These are phyloP conservation scores for Micromussa lordhowensis DNA, from an alignment of 92 coral and sea anemone genomes.

Conservation along the genomic window DNA sequence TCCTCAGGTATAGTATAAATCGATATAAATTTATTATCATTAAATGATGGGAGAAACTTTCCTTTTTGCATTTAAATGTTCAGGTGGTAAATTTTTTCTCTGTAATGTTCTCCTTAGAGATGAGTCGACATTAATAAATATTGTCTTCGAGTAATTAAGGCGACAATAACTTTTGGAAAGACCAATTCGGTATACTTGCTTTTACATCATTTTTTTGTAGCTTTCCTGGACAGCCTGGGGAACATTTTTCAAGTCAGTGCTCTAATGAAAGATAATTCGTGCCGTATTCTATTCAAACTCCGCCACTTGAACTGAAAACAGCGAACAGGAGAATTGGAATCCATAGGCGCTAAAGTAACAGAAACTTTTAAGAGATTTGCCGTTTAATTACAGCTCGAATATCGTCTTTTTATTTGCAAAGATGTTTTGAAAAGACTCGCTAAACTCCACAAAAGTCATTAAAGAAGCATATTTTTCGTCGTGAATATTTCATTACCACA, in stretches of 20 bases:
- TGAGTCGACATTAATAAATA: no score
- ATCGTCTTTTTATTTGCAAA: no score
- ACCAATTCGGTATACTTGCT: no score
- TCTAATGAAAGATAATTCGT: neutral
- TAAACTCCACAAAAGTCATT: neutral
- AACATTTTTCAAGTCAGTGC: neutral
- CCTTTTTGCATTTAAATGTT: neutral
- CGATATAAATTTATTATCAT: neutral
- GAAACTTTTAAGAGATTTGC: no score
- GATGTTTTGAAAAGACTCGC: neutral
- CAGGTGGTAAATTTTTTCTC: neutral
- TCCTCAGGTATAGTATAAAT: slow-evolving; percentile 13
- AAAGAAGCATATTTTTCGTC: neutral
- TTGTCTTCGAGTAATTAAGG: no score
- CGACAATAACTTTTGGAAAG: no score
- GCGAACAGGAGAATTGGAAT: no score
- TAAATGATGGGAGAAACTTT: neutral
- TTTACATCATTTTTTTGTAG: no score
- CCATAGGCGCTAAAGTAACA: no score
- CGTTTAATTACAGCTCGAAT: no score
- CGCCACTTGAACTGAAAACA: no score
- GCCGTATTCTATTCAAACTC: neutral
- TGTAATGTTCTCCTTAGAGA: neutral
- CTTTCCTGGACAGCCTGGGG: no score
- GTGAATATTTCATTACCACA: slow-evolving; percentile 18